Base-by-base conservation (phyloP, 2,888 invertebrate genomes). In the Heterodera filipjevi region DNA sequence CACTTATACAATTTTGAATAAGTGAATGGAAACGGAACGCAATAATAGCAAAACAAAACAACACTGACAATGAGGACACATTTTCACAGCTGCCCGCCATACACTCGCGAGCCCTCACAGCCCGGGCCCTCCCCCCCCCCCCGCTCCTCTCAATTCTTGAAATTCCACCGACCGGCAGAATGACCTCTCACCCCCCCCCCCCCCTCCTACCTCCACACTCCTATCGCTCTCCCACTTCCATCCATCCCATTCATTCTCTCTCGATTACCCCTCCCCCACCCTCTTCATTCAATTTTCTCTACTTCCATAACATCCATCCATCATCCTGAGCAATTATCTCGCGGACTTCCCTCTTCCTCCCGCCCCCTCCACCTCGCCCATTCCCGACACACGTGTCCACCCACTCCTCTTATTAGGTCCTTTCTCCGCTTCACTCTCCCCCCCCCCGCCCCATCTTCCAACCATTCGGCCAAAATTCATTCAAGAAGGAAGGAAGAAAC, bases 381-480 rank as follows among this genome's bases (percentile, higher is more conserved):
- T 68, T 68, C 32, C 22, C 68, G 33, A 16, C 33, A 68, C 68
- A 68, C 68, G 68, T 68, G 68, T 68, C 33, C 66, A 66, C 66
- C 30, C 66, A 27, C 64, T 27, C 66, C 66, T 66, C 32, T 19
- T 30, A 30, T 66, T 33, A 32, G 32, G 66, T 3, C 68, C 35
- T 33, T 8, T 33, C 27, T 19, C 19, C 68, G 5, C 22, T 33
- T 8, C 30, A 3, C 30, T n/a, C 66, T n/a, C 30, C 12, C 27
- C 30, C 66, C 66, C 12, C 66, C 3, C 66, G 10, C 14, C 49
- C 19, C 19, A 16, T 49, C 8, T 49, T 59, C 59, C n/a, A 27
- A 59, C n/a, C 59, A 59, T 59, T 59, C 27, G 27, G 59, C n/a
- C 59, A 59, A 59, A 59, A 59, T 59, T 59, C 27, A 59, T 22